Evolutionary conservation across 1,140 invertebrate species (phyloP), one percentile per base, ranked within the genome.

Genomic region (Druon quercuslanigerum): DNA sequence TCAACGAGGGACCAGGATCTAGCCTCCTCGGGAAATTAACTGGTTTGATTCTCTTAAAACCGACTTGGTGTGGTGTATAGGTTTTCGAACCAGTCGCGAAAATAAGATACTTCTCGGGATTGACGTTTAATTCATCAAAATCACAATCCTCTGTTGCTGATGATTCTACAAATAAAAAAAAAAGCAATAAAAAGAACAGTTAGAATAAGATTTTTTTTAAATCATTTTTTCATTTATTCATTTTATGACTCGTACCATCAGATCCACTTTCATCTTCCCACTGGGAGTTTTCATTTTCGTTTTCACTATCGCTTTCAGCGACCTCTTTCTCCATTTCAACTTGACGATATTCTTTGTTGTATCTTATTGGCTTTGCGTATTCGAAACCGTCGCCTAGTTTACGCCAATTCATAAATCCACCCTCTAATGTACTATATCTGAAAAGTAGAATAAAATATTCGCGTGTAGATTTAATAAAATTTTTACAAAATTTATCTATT

Each of bases 61-160:
- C 96, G 79, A 98, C 96, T 92, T 97, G 95, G 92, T 98, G 96
- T 0, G 96, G 96, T 3, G 95, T 96, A 83, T 96, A 97, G 0
- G 96, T 97, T 89, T 96, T 94, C 12, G 95, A 95, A 0, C 96
- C 96, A 71, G 95, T 96, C 9, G 96, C 97, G 88, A 97, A 98
- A 79, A 98, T 97, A 16, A 98, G 92, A 87, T 95, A 95, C 87
- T 96, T 97, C 78, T 96, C 95, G 13, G 92, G 91, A 74, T 92
- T 88, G 79, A 92, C 92, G n/a, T 89, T 86, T 66, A 91, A 83
- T 40, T 90, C 91, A 73, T 93, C 93, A 72, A 92, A 89, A 72
- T 93, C 92, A 78, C 93, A 90, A 71, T 92, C 91, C 74, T 92
- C 90, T 17, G 84, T 82, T 16, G 84, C 85, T 57, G 88, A 87